Base-by-base conservation (phyloP, 2,113 vertebrate species). In the Sigmodon hispidus region DNA sequence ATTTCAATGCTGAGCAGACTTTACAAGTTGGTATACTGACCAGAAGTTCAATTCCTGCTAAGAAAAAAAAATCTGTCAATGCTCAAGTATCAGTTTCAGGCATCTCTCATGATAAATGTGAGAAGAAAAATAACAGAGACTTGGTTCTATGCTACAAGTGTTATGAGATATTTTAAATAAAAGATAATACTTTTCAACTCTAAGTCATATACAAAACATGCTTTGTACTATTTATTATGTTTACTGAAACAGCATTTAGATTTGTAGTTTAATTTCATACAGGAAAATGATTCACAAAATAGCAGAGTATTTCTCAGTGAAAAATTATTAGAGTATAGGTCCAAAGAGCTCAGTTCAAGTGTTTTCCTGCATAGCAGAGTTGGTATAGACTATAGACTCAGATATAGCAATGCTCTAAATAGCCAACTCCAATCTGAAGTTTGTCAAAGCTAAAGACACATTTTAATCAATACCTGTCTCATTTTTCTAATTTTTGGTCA, bases 221-320 rank as follows among this genome's bases (percentile, higher is more conserved):
- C 90, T 94, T 93, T 96, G 93, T 96, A 95, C 79, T 95, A 96
- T 98, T 98, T 98, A 98, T 99, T 98, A 97, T 96, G 97, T 98
- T 96, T 95, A 97, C 96, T 94, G 95, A 98, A 98, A 96, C 94
- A 97, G 90, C 98, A 80, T 96, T 97, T 97, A 97, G 96, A 96
- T 97, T 97, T 98, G 98, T 97, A 98, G 79, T 98, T 96, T 94
- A 96, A 98, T 98, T 97, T 98, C 96, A 97, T 97, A 97, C 75
- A 97, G 55, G 88, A 94, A 97, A 97, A 94, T 96, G 88, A 86
- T 98, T 98, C 96, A 98, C 97, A 98, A 97, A 98, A 95, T 86
- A 96, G 90, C 95, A 94, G 97, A 97, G 95, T 97, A 87, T 94
- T 96, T 96, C 97, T 98, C 84, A 91, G 73, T 92, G 96, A 98